These are phyloP conservation scores for Euphydryas editha DNA, from an alignment of 2,888 invertebrate species.

Conservation along the genomic window DNA sequence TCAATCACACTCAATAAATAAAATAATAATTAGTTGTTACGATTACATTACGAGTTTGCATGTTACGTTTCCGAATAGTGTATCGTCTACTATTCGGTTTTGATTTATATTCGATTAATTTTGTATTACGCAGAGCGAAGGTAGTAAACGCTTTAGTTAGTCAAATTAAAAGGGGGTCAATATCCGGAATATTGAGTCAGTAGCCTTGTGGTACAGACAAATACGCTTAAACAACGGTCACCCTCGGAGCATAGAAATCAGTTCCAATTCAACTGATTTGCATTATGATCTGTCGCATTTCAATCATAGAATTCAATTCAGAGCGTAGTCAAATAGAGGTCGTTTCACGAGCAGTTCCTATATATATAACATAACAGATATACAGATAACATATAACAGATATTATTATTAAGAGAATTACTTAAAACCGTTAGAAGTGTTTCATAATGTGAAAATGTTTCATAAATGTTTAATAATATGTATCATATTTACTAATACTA, in stretches of 20 bases:
- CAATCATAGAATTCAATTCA: constrained; percentile 10
- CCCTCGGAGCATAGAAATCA: constrained; percentile 13
- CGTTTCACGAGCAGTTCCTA: background rate
- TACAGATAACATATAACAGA: background rate
- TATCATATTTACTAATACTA: too few relatives aligned
- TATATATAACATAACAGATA: too few relatives aligned
- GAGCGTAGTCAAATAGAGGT: background rate
- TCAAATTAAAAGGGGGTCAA: constrained; percentile 42
- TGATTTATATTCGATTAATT: constrained; percentile 15
- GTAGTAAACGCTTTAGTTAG: constrained; percentile 18
- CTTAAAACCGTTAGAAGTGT: background rate
- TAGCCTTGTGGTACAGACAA: constrained; percentile 48
- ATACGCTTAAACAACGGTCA: constrained; percentile 21
- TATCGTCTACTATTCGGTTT: constrained; percentile 11
- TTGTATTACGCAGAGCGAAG: constrained; percentile 16
- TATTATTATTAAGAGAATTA: background rate
- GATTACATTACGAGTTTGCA: constrained; percentile 12
- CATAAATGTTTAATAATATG: too few relatives aligned
- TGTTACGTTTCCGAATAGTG: constrained; percentile 14
- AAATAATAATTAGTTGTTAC: constrained; percentile 11
- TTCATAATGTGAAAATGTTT: too few relatives aligned
- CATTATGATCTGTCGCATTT: constrained; percentile 14
- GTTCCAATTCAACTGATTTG: constrained; percentile 17
- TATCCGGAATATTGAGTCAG: constrained; percentile 46
- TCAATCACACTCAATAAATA: background rate